Evolutionary conservation across 2,113 vertebrate species (phyloP).

Genomic region (Urocynchramus pylzowi): DNA sequence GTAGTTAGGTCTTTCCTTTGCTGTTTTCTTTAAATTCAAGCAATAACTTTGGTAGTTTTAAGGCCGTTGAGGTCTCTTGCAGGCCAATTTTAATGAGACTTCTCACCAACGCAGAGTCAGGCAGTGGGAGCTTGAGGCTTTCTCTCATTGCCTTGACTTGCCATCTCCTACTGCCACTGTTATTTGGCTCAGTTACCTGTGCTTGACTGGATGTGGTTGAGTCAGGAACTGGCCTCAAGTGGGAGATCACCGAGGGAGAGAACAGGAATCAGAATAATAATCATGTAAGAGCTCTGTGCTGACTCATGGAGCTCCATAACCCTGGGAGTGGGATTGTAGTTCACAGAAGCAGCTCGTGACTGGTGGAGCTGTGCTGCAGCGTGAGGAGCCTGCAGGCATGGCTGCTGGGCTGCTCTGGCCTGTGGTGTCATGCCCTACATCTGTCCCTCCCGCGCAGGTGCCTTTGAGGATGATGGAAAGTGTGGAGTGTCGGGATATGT

Average conservation of each 20-base stretch:
- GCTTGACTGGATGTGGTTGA: background rate
- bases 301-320: background rate
- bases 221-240: background rate
- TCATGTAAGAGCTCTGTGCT: background rate
- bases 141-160: background rate
- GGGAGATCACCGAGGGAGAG: background rate
- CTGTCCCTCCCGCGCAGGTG: conserved; percentile 75
- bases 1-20: background rate
- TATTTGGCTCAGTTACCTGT: background rate
- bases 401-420: background rate
- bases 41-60: background rate
- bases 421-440: background rate
- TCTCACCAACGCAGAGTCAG: background rate
- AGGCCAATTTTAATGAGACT: background rate
- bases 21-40: background rate
- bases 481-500: conserved; percentile 98
- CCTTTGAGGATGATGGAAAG: conserved; percentile 96
- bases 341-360: background rate
- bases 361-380: background rate
- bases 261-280: background rate
- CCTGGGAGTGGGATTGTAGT: background rate
- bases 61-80: background rate
- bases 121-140: background rate
- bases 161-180: background rate
- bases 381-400: background rate